Evolutionary conservation across 2,797 vertebrate species (phyloP).

Genomic region (Echeneis naucrates): DNA sequence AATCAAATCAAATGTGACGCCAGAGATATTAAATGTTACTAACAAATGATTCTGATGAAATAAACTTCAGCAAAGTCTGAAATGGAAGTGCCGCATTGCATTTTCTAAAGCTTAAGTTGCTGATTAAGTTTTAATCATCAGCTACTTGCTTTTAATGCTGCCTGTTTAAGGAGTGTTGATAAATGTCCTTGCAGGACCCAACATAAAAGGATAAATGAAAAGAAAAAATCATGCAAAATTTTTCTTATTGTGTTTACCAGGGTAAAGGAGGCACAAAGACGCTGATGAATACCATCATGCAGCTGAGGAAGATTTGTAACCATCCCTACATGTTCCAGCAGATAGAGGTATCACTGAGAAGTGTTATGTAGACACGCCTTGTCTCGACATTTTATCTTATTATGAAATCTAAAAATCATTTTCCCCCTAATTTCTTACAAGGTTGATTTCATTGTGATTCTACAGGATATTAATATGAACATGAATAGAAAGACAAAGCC

Average conservation of each 20-base stretch:
- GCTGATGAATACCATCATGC: slow-evolving; percentile 99
- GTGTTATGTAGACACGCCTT: too few species aligned
- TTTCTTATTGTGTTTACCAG: slow-evolving; percentile 67
- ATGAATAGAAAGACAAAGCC: neutral
- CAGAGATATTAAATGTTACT: neutral
- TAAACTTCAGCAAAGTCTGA: neutral
- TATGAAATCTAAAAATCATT: neutral
- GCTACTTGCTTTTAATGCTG: neutral
- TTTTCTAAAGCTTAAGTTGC: too few species aligned
- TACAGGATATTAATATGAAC: neutral
- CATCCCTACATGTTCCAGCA: slow-evolving; percentile 99
- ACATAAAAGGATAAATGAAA: neutral
- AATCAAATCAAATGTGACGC: too few species aligned
- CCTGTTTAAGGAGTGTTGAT: neutral
- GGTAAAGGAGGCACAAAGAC: slow-evolving; percentile 98
- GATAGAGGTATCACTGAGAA: slow-evolving; percentile 88
- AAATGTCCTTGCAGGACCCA: neutral
- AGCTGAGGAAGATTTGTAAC: slow-evolving; percentile 97
- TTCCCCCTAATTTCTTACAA: neutral
- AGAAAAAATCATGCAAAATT: neutral
- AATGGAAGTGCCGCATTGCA: neutral
- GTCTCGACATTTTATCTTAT: too few species aligned
- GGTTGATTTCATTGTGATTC: neutral
- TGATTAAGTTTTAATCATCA: neutral
- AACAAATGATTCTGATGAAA: neutral